These are phyloP conservation scores for Pteronotus mesoamericanus DNA, from an alignment of 2,797 vertebrate species.

Conservation along the genomic window DNA sequence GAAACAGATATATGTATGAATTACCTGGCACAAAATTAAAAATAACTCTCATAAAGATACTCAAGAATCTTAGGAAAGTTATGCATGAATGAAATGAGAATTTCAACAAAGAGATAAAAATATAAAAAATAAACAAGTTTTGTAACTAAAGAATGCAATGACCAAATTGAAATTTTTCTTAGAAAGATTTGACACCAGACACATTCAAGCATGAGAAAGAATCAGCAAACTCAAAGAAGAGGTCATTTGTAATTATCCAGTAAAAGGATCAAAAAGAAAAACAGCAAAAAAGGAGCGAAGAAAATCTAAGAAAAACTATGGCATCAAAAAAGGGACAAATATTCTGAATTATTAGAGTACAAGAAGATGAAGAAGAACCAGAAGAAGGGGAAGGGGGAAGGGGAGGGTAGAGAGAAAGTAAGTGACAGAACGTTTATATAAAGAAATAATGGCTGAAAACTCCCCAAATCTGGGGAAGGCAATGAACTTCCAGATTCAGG, in stretches of 20 bases:
- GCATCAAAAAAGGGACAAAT: neutral
- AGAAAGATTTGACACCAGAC: neutral
- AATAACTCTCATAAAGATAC: neutral
- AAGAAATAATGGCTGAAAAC: neutral
- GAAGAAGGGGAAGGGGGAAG: no score
- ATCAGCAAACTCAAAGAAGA: neutral
- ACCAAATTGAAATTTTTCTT: neutral
- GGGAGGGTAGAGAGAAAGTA: neutral
- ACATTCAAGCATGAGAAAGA: neutral
- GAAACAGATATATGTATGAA: neutral
- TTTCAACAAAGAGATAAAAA: neutral
- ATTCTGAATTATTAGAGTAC: neutral
- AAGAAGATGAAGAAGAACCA: neutral
- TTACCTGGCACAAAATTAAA: neutral
- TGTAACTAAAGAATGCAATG: neutral
- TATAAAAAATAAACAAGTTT: neutral
- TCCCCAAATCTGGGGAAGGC: neutral
- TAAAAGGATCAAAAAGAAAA: neutral
- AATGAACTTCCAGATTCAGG: neutral
- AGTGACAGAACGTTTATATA: neutral
- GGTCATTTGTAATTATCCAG: neutral
- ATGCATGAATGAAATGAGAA: neutral
- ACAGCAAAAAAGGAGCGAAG: neutral
- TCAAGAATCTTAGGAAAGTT: neutral
- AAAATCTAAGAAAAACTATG: neutral